Base-by-base conservation (phyloP, 2,888 invertebrate genomes). In the Sinohyriopsis cumingii region DNA sequence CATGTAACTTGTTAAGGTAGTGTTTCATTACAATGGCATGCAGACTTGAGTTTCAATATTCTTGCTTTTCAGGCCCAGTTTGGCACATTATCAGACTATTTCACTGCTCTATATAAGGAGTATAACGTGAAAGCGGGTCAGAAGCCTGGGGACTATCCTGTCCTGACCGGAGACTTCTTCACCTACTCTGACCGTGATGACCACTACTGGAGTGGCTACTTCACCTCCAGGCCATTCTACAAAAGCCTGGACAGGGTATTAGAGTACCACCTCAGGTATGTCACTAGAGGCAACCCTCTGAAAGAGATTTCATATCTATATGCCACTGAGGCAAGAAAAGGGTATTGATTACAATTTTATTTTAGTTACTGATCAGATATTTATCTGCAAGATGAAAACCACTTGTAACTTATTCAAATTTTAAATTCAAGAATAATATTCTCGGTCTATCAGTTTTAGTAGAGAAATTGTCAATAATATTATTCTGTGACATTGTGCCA, bases 151-250 rank as follows among this genome's bases (percentile, higher is more conserved):
- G 72, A 73, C 9, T 84, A 83, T 63, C 87, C 86, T 0, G 78
- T 82, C 15, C 79, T 90, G 55, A 81, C 78, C 22, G 90, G 90
- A 6, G 90, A 90, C 76, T 90, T 90, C 82, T 90, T 88, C 81
- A 87, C 89, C 0, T 90, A 90, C 69, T 86, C 90, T 15, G 90
- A 90, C 79, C 79, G 89, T 19, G 89, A 89, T 64, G 87, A 90
- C 73, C 89, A 90, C 75, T 90, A 90, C 81, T 90, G 90, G 90
- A 89, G 86, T 63, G 90, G 90, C 25, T 90, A 90, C 77, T 90
- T 83, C 81, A 90, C 90, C 2, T 89, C 90, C 7, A 69, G 90
- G 65, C 90, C 90, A 12, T 89, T 89, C 80, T 88, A 89, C 78
- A 90, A 90, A 77, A 76, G 85, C 55, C 74, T 89, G 33, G 87